phyloP scores from a whole-genome alignment of 2,797 vertebrate species.

The Triplophysa bombifrons region DNA sequence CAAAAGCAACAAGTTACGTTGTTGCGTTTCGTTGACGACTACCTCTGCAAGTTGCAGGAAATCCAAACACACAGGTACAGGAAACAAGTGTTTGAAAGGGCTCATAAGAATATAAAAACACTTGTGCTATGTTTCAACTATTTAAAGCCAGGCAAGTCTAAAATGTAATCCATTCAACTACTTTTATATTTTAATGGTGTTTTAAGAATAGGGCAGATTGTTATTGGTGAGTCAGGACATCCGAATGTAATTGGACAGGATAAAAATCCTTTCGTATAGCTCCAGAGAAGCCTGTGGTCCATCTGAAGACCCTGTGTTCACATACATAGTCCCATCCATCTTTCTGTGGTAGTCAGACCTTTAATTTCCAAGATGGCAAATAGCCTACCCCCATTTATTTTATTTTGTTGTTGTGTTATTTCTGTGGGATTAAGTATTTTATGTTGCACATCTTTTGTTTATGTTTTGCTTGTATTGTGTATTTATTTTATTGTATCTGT shows the following conservation, averaged over 20 bases:
- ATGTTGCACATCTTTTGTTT: constrained; percentile 2
- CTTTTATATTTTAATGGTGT: neutral
- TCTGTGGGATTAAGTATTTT: neutral
- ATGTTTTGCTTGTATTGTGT: neutral
- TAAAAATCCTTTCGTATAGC: neutral
- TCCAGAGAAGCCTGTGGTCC: neutral
- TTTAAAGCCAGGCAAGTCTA: neutral
- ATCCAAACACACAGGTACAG: neutral
- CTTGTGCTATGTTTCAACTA: no score
- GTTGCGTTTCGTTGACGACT: neutral
- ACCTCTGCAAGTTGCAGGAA: neutral
- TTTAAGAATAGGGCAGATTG: neutral
- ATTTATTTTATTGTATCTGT: constrained; percentile 33
- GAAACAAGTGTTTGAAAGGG: neutral
- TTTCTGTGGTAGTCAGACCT: neutral
- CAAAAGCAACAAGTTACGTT: neutral
- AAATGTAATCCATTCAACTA: neutral
- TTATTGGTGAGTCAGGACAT: neutral
- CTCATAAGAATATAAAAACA: no score
- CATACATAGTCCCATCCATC: neutral
- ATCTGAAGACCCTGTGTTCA: neutral
- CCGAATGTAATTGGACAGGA: neutral
- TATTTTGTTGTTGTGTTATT: constrained; percentile 1
- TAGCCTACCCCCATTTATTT: neutral
- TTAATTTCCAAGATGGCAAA: neutral